These are phyloP conservation scores for Petrocephalus schoutedeni DNA, from an alignment of 2,797 vertebrate species.

Conservation along the genomic window DNA sequence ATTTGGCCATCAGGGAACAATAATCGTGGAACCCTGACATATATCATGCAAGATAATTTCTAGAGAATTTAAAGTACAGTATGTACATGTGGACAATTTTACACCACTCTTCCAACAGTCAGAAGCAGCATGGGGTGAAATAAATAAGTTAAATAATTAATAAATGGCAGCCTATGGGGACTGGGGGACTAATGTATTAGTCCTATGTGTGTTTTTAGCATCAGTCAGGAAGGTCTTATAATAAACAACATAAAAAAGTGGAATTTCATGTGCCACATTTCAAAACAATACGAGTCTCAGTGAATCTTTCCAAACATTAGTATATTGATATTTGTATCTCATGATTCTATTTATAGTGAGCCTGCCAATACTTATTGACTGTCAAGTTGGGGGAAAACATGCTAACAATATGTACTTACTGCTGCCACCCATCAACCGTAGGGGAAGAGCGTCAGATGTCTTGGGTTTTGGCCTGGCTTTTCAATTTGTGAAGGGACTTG, in stretches of 20 bases:
- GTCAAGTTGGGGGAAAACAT: neutral
- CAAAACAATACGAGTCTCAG: neutral
- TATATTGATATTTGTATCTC: neutral
- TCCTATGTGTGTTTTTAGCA: neutral
- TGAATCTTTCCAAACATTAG: neutral
- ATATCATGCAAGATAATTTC: neutral
- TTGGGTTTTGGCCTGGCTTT: neutral
- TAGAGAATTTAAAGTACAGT: neutral
- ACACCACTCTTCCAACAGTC: neutral
- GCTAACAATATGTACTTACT: neutral
- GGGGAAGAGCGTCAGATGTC: neutral
- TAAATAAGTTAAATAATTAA: neutral
- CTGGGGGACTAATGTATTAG: neutral
- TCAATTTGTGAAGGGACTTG: neutral
- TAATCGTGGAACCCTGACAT: neutral
- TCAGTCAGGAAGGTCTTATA: neutral
- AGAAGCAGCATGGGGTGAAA: neutral
- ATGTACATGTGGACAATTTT: neutral
- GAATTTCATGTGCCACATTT: neutral
- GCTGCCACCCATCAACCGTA: neutral
- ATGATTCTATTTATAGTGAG: neutral
- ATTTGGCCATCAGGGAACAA: too few species aligned
- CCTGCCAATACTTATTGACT: neutral
- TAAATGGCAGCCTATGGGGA: neutral
- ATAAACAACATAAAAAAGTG: neutral